Base-by-base conservation (phyloP, 1,140 invertebrate species). In the Camponotus vicinus region DNA sequence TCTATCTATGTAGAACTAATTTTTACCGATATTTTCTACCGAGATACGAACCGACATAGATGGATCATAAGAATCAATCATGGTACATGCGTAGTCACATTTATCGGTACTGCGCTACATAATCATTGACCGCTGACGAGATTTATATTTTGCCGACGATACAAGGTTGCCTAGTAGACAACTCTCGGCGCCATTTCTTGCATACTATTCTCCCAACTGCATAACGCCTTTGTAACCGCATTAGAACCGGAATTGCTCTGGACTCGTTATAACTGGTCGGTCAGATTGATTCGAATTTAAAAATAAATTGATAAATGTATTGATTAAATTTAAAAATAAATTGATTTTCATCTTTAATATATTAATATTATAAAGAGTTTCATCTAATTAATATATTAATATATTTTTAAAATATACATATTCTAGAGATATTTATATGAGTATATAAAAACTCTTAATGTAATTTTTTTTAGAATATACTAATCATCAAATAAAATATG, bases 71-170 rank as follows among this genome's bases (percentile, higher is more conserved):
- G 76, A 52, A 79, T 79, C 42, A 79, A 42, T 79, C 49, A 52
- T 66, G 21, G 34, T 57, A 61, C 78, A n/a, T 34, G 78, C 70
- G 66, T 70, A 21, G 45, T 55, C 49, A 21, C 78, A 27, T 70
- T 71, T 80, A 71, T 80, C 66, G 78, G 40, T 79, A 79, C n/a
- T 79, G 42, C 32, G 34, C 78, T 70, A 80, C 66, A 71, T 80
- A 70, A 70, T 80, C 66, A 70, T 80, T 80, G 66, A 80, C 78
- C 78, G 70, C 78, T 71, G 49, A 57, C 34, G 66, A 42, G 66
- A 71, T 80, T 57, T 80, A 70, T 70, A 71, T 80, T 42, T 80
- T 70, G 70, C 37, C 15, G 9, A 42, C 27, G 52, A 57, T 70
- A 71, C 78, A 71, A 80, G 66, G 66, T 80, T 80, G 66, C 66